Evolutionary conservation across 2,888 invertebrate species (phyloP).

Genomic region (Synergus gifuensis): DNA sequence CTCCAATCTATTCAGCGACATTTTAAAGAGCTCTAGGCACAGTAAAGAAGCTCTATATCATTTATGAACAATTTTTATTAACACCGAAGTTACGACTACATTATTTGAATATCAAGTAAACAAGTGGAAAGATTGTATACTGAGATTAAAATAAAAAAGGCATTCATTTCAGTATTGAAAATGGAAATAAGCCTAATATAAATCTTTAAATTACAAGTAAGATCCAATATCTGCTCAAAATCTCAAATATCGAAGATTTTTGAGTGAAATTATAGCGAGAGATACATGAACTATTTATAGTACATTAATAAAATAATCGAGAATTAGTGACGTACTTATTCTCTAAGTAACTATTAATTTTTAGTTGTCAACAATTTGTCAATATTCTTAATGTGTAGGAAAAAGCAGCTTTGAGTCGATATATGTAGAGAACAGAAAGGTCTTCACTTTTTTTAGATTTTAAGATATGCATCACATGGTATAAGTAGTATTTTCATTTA

Average conservation of each 20-base stretch:
- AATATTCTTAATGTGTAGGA: not conserved
- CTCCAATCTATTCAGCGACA: not conserved
- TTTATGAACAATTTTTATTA: not conserved
- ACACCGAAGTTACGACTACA: not conserved
- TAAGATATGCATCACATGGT: not conserved
- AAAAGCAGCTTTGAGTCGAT: not conserved
- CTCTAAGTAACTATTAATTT: not conserved
- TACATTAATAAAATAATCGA: not conserved
- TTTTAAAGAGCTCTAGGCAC: not conserved
- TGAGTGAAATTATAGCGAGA: not conserved
- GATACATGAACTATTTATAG: not conserved
- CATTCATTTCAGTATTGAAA: not conserved
- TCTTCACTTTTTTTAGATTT: not conserved
- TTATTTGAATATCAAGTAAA: not conserved
- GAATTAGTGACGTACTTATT: not conserved
- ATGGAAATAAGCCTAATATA: not conserved
- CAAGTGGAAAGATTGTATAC: not conserved
- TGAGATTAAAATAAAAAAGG: constrained; percentile 10
- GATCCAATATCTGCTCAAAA: constrained; percentile 12
- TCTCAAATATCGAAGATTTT: not conserved
- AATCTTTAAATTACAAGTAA: not conserved
- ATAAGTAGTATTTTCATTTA: not conserved
- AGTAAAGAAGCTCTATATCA: not conserved
- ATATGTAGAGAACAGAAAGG: not conserved
- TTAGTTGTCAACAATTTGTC: not conserved